These are phyloP conservation scores for Eristalis intricaria DNA, from an alignment of 2,888 invertebrate species.

Conservation along the genomic window DNA sequence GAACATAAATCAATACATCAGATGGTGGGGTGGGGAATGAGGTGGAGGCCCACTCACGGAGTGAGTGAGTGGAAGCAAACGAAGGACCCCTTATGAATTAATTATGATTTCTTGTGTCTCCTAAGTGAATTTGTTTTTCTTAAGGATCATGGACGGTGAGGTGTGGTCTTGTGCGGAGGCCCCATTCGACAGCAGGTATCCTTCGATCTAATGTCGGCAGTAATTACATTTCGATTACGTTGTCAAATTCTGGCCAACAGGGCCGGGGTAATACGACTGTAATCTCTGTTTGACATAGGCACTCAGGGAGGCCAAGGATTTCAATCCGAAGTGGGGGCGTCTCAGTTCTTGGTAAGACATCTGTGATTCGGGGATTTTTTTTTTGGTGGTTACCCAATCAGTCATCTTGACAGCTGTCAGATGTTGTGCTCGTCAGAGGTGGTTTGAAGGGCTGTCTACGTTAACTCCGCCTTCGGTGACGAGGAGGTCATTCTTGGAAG, in stretches of 20 bases:
- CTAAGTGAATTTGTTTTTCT: constrained; percentile 1
- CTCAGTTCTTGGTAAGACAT: neutral
- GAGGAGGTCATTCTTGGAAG: neutral
- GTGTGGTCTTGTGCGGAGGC: neutral
- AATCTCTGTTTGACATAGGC: neutral
- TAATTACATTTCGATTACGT: constrained; percentile 32
- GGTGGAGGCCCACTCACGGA: too few species aligned
- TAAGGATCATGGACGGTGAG: constrained; percentile 10
- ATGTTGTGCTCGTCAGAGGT: neutral
- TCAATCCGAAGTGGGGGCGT: neutral
- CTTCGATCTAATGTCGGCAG: constrained; percentile 10
- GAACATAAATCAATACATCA: neutral
- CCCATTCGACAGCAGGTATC: neutral
- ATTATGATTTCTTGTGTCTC: constrained; percentile 7
- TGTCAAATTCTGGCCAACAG: constrained; percentile 3
- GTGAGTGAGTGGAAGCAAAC: neutral
- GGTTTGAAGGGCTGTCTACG: neutral
- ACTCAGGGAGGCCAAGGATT: neutral
- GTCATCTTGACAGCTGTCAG: neutral
- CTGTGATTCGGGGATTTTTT: neutral
- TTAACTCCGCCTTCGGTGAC: neutral
- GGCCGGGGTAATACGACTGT: neutral
- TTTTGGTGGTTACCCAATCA: neutral
- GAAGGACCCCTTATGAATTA: constrained; percentile 33
- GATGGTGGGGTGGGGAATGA: neutral